Base-by-base conservation (phyloP, 1,140 invertebrate species). In the Augochlora pura region DNA sequence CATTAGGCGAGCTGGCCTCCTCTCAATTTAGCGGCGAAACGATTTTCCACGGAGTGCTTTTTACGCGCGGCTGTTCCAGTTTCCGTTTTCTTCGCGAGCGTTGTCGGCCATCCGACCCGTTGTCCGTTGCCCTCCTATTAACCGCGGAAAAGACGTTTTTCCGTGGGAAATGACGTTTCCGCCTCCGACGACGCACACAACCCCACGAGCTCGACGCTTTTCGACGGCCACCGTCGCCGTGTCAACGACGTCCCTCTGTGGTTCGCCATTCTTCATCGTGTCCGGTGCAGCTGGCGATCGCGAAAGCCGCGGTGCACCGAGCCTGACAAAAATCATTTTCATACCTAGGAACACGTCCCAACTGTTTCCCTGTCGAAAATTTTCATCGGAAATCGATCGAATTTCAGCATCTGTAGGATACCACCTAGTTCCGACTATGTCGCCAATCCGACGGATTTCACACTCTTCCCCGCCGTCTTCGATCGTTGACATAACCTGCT, bases 101-200 rank as follows among this genome's bases (percentile, higher is more conserved):
- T 39, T 54, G 27, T 10, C 65, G 25, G 27, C 65, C 39, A 52
- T 52, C 49, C 16, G 49, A 18, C 73, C 63, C 16, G 32, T 23
- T 39, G 52, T 21, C 8, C 8, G 38, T 14, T 46, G 18, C 16
- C 49, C 52, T 65, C 57, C 77, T 69, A 64, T 80, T 80, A 70
- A 32, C 46, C 18, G 39, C 38, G 60, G 60, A 70, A 57, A 59
- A 77, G 60, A 52, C 38, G 65, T 81, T 81, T 77, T 38, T 54
- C 49, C 65, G 60, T 39, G 66, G 62, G 52, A 81, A 81, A 81
- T 81, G 65, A 59, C 60, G 77, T 77, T 70, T 81, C 49, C 66
- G 73, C 25, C 14, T 2, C 52, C 27, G 39, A 80, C 38, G 39
- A 39, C 23, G 76, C 42, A 46, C n/a, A 57, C 57, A 46, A 32